Evolutionary conservation across 2,113 vertebrate species (phyloP), one percentile per base, ranked within the genome.

Genomic region (Apodemus speciosus): DNA sequence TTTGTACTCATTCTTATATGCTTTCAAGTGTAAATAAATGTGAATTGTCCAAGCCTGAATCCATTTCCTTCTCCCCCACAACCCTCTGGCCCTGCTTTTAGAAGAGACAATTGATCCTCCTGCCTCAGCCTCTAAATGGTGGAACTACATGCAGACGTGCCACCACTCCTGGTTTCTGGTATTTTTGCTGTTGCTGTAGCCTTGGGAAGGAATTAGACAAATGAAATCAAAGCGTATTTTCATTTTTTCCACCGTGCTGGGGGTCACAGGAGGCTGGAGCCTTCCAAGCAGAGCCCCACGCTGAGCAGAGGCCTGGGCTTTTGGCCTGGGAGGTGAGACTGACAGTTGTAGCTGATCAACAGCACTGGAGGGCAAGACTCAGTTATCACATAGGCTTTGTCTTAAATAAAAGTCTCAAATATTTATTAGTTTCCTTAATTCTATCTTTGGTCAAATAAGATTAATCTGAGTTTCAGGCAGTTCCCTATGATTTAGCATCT

Each of bases 371-470:
- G 84, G 92, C 89, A 89, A 88, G 62, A 85, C 35, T 87, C 72
- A 38, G 1, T 2, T 72, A 53, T 88, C 60, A 80, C 76, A 90
- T 83, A 86, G 62, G 20, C 89, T 84, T 90, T 89, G 51, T 46
- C 58, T 76, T 80, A 64, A 87, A 85, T 60, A 93, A 53, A 89
- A 92, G 88, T 89, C 86, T 86, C 68, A 93, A 94, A 58, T 84
- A 46, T 46, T 80, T 95, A 46, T 75, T 94, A 71, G 27, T 76
- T 95, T 75, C 21, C 43, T 85, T 23, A n/a, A 4, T 49, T 89
- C 62, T 66, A 40, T 32, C 18, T 94, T 87, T 96, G 58, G 35
- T 91, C 76, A 46, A 46, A 46, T 46, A 46, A 46, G 43, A 46
- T 46, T 46, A 46, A 46, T 46, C 18, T 43, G 68, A 40, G 43